Conservation (phyloP, 1,140 invertebrate genomes). For the Apis laboriosa region DNA sequence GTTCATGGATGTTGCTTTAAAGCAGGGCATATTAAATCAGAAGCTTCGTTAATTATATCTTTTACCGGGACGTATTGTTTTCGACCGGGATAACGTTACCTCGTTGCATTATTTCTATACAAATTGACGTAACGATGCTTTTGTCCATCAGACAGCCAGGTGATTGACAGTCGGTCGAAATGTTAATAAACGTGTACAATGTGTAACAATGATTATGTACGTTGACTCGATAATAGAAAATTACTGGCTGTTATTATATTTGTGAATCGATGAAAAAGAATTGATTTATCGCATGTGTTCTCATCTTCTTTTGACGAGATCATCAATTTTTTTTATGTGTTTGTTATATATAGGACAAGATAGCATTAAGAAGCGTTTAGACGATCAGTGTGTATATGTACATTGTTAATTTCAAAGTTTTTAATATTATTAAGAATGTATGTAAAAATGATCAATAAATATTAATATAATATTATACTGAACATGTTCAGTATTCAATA, state of each 20-base stretch:
- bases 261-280: neutral
- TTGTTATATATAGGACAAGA: no score
- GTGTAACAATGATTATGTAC: neutral
- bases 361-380: no score
- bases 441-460: no score
- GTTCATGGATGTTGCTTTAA: conserved; percentile 48
- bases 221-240: conserved; percentile 10
- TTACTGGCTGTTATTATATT: neutral
- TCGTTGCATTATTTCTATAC: conserved; percentile 55
- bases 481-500: no score
- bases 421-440: no score
- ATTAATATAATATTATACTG: no score
- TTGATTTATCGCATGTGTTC: neutral
- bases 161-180: conserved; percentile 52
- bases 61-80: conserved; percentile 29
- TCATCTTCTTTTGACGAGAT: neutral
- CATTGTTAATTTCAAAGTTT: no score
- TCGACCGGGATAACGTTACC: conserved; percentile 39
- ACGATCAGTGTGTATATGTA: no score
- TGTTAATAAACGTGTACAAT: conserved; percentile 49
- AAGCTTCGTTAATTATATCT: conserved; percentile 61
- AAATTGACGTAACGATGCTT: conserved; percentile 55
- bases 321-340: neutral
- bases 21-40: conserved; percentile 52
- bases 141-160: conserved; percentile 35